These are phyloP conservation scores for Anguilla anguilla DNA, from an alignment of 2,797 vertebrate genomes.

Conservation along the genomic window DNA sequence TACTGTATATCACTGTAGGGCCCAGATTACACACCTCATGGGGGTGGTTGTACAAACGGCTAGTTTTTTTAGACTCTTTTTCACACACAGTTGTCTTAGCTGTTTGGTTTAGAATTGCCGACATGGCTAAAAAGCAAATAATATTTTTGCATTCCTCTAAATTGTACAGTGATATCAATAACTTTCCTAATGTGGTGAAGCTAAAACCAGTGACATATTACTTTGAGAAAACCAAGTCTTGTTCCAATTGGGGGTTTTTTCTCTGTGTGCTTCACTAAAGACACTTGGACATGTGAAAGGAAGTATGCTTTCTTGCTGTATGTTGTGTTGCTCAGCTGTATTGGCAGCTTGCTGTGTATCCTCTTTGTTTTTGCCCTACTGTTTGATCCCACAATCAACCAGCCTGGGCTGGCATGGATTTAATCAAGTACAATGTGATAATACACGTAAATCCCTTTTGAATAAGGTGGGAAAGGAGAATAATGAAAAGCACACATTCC, in stretches of 20 bases:
- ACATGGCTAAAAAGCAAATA: neutral
- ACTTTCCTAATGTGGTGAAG: neutral
- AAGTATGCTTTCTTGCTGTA: no score
- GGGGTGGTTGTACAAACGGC: neutral
- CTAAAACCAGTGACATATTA: neutral
- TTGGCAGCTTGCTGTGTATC: no score
- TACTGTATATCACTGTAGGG: neutral
- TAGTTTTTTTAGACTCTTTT: neutral
- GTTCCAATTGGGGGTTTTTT: neutral
- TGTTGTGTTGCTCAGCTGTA: no score
- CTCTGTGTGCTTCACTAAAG: neutral
- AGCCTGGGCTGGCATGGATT: no score
- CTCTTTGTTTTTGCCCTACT: no score
- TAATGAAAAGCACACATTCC: neutral
- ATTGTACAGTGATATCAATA: neutral
- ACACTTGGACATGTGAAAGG: neutral
- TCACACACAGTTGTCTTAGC: neutral
- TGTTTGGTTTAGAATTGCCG: neutral
- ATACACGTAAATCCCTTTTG: no score
- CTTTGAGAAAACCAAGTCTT: neutral
- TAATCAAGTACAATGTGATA: no score
- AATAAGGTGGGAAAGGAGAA: neutral
- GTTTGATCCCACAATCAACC: no score
- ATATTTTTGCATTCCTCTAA: neutral
- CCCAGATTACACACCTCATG: neutral